Evolutionary conservation across 2,797 vertebrate species (phyloP).

Genomic region (Crypturellus tataupa): DNA sequence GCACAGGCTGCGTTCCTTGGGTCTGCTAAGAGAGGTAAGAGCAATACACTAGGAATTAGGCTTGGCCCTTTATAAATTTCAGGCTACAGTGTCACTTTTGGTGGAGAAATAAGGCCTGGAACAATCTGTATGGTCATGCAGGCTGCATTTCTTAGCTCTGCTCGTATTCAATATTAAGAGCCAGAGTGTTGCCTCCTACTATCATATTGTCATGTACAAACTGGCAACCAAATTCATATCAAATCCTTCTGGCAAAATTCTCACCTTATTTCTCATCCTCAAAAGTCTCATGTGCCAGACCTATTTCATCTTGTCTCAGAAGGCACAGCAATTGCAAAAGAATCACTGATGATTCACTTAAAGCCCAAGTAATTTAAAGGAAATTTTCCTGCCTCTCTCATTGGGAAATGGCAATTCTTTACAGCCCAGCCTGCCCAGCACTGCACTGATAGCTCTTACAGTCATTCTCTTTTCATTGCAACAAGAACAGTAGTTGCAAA

Average conservation of each 20-base stretch:
- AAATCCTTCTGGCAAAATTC: neutral
- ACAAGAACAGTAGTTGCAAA: neutral
- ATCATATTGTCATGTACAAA: neutral
- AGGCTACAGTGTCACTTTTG: neutral
- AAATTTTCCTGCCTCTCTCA: neutral
- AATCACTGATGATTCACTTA: neutral
- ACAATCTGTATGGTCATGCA: neutral
- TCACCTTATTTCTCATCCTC: neutral
- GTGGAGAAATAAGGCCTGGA: neutral
- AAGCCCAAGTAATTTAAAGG: neutral
- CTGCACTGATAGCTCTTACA: neutral
- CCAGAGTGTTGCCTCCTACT: neutral
- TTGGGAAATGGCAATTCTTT: neutral
- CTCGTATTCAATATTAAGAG: neutral
- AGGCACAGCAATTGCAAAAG: neutral
- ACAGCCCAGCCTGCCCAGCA: neutral
- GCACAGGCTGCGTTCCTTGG: neutral
- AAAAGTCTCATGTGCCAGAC: neutral
- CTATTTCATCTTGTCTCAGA: neutral
- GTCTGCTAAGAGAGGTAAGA: neutral
- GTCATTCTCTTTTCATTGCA: neutral
- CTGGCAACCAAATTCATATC: neutral
- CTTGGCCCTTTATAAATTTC: neutral
- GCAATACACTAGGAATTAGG: neutral
- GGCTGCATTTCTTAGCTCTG: neutral